Base-by-base conservation (phyloP, 2,888 invertebrate genomes). In the Elmis aenea region DNA sequence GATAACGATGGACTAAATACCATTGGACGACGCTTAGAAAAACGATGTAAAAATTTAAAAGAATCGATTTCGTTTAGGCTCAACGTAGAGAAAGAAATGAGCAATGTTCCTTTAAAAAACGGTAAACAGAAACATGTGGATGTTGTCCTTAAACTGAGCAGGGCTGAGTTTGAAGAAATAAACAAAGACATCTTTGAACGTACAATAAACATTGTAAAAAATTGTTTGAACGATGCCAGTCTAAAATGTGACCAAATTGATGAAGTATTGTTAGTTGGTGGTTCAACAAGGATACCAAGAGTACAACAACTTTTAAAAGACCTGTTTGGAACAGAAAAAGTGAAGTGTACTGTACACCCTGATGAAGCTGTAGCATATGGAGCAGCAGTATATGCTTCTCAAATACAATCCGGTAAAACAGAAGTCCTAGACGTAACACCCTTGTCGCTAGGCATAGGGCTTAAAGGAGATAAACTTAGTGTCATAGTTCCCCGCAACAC, bases 401-500 rank as follows among this genome's bases (percentile, higher is more conserved):
- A 18, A 6, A 6, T 18, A 8, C 18, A 18, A 8, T 6, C 5
- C 8, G 8, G 8, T 18, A n/a, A n/a, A n/a, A n/a, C n/a, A n/a
- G 8, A 6, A 6, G 18, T 18, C 8, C 5, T 5, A 18, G 18
- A 18, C 8, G 16, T 39, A 11, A 39, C 39, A 1, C 30, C 39
- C 2, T 26, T 39, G 18, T 39, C 39, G 5, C 21, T 39, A 5
- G 39, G 39, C 11, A 26, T 14, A 2, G 22, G 15, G 3, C 11
- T 13, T 6, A 21, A 30, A n/a, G 39, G 34, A 2, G 26, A 25
- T 26, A n/a, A 5, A 26, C 34, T 39, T 33, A 10, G 25, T 14
- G 9, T 34, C 13, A 16, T 34, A 11, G 34, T 39, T 3, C 18
- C 18, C n/a, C 30, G 18, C 18, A 18, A 18, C 18, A 18, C 5